Percentiles rank a stretch among this genome's conserved stretches.
Conservation (phyloP, 2,113 vertebrate genomes). For the Otus sunia region DNA sequence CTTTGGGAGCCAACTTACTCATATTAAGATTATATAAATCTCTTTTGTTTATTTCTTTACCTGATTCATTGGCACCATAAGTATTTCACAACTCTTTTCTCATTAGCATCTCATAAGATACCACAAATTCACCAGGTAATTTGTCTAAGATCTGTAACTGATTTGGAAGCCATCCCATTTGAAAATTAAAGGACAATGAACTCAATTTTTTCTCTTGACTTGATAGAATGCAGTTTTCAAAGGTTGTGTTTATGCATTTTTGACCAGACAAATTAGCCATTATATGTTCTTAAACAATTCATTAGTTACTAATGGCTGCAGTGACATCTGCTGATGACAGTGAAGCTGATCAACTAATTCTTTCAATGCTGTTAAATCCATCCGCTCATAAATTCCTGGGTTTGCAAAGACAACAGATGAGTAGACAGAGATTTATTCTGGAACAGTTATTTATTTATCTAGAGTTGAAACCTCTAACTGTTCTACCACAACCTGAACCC, state of each 20-base stretch:
- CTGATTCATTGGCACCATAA: conserved; percentile 25
- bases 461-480: background rate
- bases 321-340: conserved; percentile 77
- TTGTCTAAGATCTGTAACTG: conserved; percentile 54
- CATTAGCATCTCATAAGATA: conserved; percentile 46
- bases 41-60: conserved; percentile 35
- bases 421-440: background rate
- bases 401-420: background rate
- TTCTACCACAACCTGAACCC: background rate
- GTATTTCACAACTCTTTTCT: conserved; percentile 18
- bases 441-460: background rate
- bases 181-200: conserved; percentile 70
- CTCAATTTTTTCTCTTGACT: conserved; percentile 54
- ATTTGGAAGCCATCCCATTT: conserved; percentile 67
- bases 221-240: conserved; percentile 58
- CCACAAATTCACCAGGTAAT: conserved; percentile 59
- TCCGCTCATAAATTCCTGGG: conserved; percentile 21
- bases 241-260: conserved; percentile 64
- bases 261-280: conserved; percentile 73
- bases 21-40: conserved; percentile 51
- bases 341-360: conserved; percentile 69
- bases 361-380: conserved; percentile 68
- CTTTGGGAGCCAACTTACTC: conserved; percentile 41
- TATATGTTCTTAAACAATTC: conserved; percentile 71
- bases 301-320: conserved; percentile 74